phyloP scores from a whole-genome alignment of 2,797 vertebrate genomes.

The Peromyscus aztecus region DNA sequence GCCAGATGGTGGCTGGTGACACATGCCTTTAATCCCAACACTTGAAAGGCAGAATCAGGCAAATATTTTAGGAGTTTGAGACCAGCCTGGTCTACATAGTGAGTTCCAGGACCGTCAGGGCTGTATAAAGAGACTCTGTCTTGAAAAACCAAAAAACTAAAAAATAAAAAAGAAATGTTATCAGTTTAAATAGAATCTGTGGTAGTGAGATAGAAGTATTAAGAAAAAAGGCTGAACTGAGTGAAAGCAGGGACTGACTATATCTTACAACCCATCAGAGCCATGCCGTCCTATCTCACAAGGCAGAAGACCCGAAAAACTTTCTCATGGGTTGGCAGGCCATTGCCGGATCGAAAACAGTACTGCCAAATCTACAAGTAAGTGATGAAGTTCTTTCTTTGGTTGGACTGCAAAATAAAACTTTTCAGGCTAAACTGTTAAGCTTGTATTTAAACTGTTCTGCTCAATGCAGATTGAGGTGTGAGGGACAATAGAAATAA shows the following conservation, averaged over 20 bases:
- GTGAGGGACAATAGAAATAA: not conserved
- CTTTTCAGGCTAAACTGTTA: slow-evolving; percentile 9
- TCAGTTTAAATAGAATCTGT: slow-evolving; percentile 5
- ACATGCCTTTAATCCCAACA: not conserved
- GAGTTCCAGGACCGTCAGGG: not conserved
- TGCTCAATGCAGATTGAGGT: slow-evolving; percentile 1
- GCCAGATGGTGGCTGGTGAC: too few species aligned
- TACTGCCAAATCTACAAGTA: slow-evolving; percentile 88
- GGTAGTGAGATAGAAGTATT: not conserved
- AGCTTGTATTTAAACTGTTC: not conserved
- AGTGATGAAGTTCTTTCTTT: slow-evolving; percentile 76
- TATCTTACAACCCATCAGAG: slow-evolving; percentile 2
- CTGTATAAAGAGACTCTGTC: not conserved
- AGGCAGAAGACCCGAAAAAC: slow-evolving; percentile 85
- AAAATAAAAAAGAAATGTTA: not conserved
- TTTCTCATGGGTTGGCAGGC: slow-evolving; percentile 90
- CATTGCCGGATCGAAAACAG: slow-evolving; percentile 70
- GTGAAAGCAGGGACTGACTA: not conserved
- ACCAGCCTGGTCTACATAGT: not conserved
- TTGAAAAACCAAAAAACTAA: not conserved
- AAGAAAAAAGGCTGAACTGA: not conserved
- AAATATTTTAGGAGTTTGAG: not conserved
- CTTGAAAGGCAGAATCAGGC: not conserved
- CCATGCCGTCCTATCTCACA: slow-evolving; percentile 90
- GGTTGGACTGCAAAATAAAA: not conserved